phyloP scores from a whole-genome alignment of 2,113 vertebrate genomes.

The Heloderma charlesbogerti region DNA sequence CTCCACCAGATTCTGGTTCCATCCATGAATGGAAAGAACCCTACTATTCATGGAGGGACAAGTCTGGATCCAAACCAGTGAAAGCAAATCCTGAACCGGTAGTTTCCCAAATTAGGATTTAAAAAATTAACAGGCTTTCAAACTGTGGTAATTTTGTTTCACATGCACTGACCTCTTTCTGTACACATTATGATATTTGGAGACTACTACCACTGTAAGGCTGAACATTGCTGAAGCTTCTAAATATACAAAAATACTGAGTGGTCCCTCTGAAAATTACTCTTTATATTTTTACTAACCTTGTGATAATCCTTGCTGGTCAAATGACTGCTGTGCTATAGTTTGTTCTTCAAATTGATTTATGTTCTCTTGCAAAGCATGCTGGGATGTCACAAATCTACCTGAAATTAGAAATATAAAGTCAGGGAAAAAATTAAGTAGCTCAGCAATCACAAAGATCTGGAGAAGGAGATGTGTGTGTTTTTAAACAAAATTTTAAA shows the following conservation, averaged over 20 bases:
- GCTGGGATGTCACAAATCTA: slow-evolving; percentile 87
- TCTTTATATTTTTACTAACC: slow-evolving; percentile 74
- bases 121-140: background rate
- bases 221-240: background rate
- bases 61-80: background rate
- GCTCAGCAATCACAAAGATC: background rate
- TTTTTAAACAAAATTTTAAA: background rate
- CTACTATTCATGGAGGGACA: background rate
- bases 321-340: slow-evolving; percentile 87
- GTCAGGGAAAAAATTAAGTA: background rate
- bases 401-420: slow-evolving; percentile 74
- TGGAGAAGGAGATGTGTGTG: too few species aligned
- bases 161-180: background rate
- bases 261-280: background rate
- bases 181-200: background rate
- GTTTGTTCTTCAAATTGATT: slow-evolving; percentile 85
- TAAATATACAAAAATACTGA: slow-evolving; percentile 1
- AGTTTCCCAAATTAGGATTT: background rate
- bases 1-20: background rate
- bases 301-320: slow-evolving; percentile 91
- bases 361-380: slow-evolving; percentile 88
- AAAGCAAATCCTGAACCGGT: background rate
- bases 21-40: background rate
- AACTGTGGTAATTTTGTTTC: background rate
- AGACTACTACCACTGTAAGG: background rate